Evolutionary conservation across 2,797 vertebrate genomes (phyloP).

Genomic region (Sciurus vulgaris): DNA sequence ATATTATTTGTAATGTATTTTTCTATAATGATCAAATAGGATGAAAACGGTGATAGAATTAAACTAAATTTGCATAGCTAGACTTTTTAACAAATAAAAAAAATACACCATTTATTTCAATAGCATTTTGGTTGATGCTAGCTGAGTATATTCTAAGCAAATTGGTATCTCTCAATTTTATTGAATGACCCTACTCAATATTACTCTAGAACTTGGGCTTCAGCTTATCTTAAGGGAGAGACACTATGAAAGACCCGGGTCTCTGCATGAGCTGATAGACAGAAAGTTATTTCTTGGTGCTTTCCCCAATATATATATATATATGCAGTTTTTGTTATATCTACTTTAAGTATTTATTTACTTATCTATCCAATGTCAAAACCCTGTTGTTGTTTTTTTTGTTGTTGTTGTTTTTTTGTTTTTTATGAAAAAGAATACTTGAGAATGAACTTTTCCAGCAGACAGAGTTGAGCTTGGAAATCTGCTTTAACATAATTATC

Average conservation of each 20-base stretch:
- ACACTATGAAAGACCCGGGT: background rate
- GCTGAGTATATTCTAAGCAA: background rate
- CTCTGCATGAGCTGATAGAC: background rate
- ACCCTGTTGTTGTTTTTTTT: no score
- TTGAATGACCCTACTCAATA: background rate
- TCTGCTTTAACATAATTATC: background rate
- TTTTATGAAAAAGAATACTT: background rate
- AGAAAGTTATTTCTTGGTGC: background rate
- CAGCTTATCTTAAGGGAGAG: background rate
- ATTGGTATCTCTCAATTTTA: background rate
- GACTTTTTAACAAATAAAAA: background rate
- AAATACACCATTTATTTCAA: background rate
- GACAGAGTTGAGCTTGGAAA: background rate
- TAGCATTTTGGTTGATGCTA: background rate
- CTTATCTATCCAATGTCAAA: background rate
- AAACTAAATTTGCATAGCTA: background rate
- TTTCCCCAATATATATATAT: background rate
- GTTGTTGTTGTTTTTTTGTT: no score
- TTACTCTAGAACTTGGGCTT: background rate
- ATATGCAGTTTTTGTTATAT: background rate
- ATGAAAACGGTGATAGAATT: background rate
- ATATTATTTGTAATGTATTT: background rate
- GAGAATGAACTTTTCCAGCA: background rate
- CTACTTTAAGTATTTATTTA: background rate
- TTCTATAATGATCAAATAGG: background rate